Evolutionary conservation across 2,888 invertebrate genomes (phyloP).

Genomic region (Lasiommata megera): DNA sequence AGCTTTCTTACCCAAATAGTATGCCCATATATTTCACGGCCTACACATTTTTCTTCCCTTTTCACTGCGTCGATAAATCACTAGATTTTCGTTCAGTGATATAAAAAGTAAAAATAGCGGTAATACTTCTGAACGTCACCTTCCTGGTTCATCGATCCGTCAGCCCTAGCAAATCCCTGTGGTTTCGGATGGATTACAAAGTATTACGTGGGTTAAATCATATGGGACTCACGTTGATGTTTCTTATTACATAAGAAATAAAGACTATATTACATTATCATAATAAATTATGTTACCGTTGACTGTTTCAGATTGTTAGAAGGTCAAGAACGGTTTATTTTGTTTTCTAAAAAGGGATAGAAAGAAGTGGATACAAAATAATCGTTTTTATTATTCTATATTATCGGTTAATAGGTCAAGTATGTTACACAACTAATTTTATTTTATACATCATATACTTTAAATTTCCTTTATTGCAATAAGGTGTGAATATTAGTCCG

Average conservation of each 20-base stretch:
- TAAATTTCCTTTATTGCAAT: too few species aligned
- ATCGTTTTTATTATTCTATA: too few species aligned
- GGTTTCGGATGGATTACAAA: slow-evolving; percentile 13
- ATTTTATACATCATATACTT: too few species aligned
- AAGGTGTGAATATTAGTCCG: too few species aligned
- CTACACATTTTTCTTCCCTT: slow-evolving; percentile 3
- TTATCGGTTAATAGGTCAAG: too few species aligned
- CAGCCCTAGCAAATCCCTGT: slow-evolving; percentile 18
- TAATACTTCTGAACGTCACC: slow-evolving; percentile 12
- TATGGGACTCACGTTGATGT: not conserved
- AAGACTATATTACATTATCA: not conserved
- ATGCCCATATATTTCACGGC: slow-evolving; percentile 2
- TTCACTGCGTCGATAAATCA: slow-evolving; percentile 15
- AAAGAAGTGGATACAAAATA: too few species aligned
- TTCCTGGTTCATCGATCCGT: slow-evolving; percentile 16
- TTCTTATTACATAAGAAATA: not conserved
- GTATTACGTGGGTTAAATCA: not conserved
- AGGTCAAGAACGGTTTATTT: too few species aligned
- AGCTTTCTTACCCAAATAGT: not conserved
- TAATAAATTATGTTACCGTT: too few species aligned
- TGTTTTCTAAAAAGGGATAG: too few species aligned
- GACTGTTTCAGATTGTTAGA: too few species aligned
- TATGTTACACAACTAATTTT: too few species aligned
- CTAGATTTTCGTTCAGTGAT: slow-evolving; percentile 12
- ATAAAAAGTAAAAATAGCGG: slow-evolving; percentile 14